Conservation (phyloP, 2,113 vertebrate genomes). For the Panthera tigris region DNA sequence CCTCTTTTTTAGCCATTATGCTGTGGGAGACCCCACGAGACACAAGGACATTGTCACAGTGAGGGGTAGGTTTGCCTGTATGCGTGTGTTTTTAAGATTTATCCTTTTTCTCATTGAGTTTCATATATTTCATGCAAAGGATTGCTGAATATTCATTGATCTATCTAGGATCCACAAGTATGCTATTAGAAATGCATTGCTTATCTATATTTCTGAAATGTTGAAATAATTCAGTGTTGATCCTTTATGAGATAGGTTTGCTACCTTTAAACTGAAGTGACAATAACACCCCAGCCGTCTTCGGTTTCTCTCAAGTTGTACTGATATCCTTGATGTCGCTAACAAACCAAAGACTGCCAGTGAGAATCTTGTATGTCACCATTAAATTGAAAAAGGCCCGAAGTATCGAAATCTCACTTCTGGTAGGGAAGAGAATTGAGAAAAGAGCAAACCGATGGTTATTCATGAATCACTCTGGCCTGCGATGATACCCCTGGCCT, state of each 20-base stretch:
- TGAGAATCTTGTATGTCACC: constrained; percentile 63
- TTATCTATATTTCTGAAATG: constrained; percentile 74
- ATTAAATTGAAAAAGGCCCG: constrained; percentile 73
- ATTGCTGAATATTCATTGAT: constrained; percentile 76
- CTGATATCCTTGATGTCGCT: constrained; percentile 60
- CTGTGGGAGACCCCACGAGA: neutral
- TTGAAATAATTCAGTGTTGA: constrained; percentile 80
- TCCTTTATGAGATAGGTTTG: constrained; percentile 70
- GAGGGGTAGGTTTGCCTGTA: neutral
- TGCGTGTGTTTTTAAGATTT: constrained; percentile 16
- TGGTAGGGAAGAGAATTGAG: constrained; percentile 28
- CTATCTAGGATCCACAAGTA: constrained; percentile 65
- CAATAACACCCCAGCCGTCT: constrained; percentile 46
- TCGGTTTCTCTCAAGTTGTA: constrained; percentile 58
- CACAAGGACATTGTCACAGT: neutral
- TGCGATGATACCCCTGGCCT: constrained; percentile 9
- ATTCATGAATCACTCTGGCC: constrained; percentile 59
- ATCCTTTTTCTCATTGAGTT: constrained; percentile 59
- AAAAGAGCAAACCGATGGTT: constrained; percentile 53
- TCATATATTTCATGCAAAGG: constrained; percentile 60
- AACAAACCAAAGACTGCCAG: constrained; percentile 62
- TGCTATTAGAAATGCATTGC: constrained; percentile 77
- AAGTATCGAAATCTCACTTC: constrained; percentile 69
- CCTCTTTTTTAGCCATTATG: constrained; percentile 36
- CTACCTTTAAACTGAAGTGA: constrained; percentile 76